These are phyloP conservation scores for Stichodactyla mertensii DNA, from an alignment of 64 coral and sea anemone genomes.

Conservation along the genomic window DNA sequence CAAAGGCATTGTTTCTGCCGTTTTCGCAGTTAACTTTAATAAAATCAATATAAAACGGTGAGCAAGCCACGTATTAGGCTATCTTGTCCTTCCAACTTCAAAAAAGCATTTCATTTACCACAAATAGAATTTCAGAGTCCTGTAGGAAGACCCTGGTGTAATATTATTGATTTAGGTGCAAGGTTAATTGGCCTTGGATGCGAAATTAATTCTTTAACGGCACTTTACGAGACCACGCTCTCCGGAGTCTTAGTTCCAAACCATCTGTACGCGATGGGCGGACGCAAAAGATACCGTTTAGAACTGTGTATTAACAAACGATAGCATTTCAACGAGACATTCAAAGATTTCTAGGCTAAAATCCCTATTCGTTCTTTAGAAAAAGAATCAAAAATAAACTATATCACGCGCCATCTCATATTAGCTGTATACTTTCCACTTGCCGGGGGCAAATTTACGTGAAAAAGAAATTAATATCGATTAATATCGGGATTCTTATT, in stretches of 20 bases:
- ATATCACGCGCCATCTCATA: background rate
- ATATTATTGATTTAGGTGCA: slow-evolving; percentile 16
- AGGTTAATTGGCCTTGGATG: slow-evolving; percentile 20
- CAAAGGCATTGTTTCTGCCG: background rate
- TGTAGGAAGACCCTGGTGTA: background rate
- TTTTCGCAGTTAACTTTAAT: background rate
- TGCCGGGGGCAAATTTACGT: background rate
- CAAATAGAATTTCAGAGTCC: background rate
- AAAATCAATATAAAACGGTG: background rate
- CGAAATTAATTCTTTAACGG: slow-evolving; percentile 17
- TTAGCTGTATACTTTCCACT: background rate
- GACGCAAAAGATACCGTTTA: background rate
- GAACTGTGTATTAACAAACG: background rate
- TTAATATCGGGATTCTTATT: background rate
- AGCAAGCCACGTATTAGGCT: background rate
- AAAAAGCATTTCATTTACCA: background rate
- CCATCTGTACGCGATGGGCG: slow-evolving; percentile 15
- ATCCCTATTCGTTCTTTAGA: background rate
- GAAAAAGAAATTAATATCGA: background rate
- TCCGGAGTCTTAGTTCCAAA: background rate
- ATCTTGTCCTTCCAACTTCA: background rate
- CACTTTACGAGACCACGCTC: slow-evolving; percentile 16
- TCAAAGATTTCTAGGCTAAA: background rate
- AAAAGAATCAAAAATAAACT: background rate
- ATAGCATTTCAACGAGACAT: background rate